Percentiles rank a stretch among this genome's conserved stretches.
These are phyloP conservation scores for Machimus rusticus DNA, from an alignment of 2,888 invertebrate species.

Conservation along the genomic window DNA sequence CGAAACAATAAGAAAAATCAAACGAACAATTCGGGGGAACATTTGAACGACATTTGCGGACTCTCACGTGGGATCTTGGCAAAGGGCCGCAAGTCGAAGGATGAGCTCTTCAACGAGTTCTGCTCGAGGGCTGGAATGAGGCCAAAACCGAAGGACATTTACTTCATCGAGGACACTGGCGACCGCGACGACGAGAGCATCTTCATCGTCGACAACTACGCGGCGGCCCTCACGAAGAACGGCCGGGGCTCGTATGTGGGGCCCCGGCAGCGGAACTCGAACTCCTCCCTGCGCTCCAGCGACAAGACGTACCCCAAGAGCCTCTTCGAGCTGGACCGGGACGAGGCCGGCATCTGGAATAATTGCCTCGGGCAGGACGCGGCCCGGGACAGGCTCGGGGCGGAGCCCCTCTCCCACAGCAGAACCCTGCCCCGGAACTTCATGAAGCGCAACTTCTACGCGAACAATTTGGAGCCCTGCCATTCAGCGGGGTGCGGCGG, in stretches of 20 bases:
- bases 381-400: constrained; percentile 48
- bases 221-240: constrained; percentile 44
- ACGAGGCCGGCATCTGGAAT: constrained; percentile 46
- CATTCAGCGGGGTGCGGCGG: neutral
- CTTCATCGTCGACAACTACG: constrained; percentile 52
- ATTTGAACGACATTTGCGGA: constrained; percentile 54
- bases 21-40: constrained; percentile 44
- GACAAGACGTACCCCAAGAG: constrained; percentile 53
- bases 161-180: constrained; percentile 55
- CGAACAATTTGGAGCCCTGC: constrained; percentile 50
- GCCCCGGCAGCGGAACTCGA: constrained; percentile 57
- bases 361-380: neutral
- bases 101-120: constrained; percentile 61
- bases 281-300: constrained; percentile 55
- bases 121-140: constrained; percentile 59
- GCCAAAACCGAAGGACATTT: constrained; percentile 61
- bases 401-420: constrained; percentile 54
- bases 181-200: constrained; percentile 54
- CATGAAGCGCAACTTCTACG: constrained; percentile 55
- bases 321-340: constrained; percentile 53
- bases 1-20: constrained; percentile 46
- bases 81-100: constrained; percentile 57
- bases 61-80: constrained; percentile 55
- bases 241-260: constrained; percentile 58
- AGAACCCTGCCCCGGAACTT: constrained; percentile 61